A percentile compares a stretch with the other conserved stretches of the same genome.
Conservation (phyloP, 1,140 invertebrate genomes). For the Drosophila elegans region DNA sequence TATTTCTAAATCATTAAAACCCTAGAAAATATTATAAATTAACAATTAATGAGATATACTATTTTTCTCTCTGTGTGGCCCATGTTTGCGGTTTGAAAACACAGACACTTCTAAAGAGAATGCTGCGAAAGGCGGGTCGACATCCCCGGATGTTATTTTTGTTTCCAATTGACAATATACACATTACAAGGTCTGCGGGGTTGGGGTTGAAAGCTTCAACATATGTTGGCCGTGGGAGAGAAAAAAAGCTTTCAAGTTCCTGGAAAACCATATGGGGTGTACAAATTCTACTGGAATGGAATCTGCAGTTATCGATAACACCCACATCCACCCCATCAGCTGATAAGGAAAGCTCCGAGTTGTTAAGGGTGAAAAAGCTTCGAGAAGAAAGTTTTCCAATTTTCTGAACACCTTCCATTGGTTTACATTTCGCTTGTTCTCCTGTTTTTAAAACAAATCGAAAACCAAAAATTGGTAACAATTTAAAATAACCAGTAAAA, state of each 20-base stretch:
- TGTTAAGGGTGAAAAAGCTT: slow-evolving; percentile 45
- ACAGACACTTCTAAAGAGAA: slow-evolving; percentile 11
- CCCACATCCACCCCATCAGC: slow-evolving; percentile 31
- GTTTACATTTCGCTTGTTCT: slow-evolving; percentile 56
- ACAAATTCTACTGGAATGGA: not conserved
- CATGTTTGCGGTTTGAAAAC: slow-evolving; percentile 49
- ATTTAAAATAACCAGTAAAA: slow-evolving; percentile 6
- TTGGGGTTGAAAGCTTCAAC: slow-evolving; percentile 74
- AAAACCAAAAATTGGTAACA: slow-evolving; percentile 2
- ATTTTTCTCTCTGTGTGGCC: slow-evolving; percentile 2
- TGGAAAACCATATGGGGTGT: slow-evolving; percentile 4
- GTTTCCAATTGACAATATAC: slow-evolving; percentile 40
- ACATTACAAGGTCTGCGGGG: slow-evolving; percentile 63
- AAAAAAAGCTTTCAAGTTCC: slow-evolving; percentile 23
- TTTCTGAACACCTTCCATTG: slow-evolving; percentile 68
- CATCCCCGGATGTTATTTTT: slow-evolving; percentile 45
- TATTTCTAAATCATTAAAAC: no score
- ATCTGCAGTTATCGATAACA: slow-evolving; percentile 15
- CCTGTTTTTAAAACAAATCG: slow-evolving; percentile 2
- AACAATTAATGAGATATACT: no score
- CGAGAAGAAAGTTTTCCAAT: slow-evolving; percentile 20
- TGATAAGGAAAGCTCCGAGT: slow-evolving; percentile 45
- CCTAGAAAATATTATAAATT: no score
- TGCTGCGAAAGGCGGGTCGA: slow-evolving; percentile 32
- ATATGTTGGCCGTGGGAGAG: slow-evolving; percentile 54